A percentile compares a stretch with the other conserved stretches of the same genome.
These are phyloP conservation scores for Drosophila silvestris DNA, from an alignment of 2,888 invertebrate genomes.

Conservation along the genomic window DNA sequence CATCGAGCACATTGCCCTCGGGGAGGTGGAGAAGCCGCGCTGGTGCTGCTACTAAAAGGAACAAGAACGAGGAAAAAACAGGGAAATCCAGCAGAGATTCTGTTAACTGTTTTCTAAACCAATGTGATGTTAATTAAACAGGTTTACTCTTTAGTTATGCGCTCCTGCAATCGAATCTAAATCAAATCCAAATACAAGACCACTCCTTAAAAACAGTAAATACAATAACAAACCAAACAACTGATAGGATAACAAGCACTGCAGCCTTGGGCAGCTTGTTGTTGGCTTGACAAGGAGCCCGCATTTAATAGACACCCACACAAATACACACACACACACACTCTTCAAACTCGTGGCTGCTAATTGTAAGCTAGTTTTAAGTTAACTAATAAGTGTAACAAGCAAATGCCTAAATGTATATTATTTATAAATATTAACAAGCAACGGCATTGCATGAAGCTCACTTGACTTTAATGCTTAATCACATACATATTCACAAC, in stretches of 20 bases:
- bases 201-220: slow-evolving; percentile 10
- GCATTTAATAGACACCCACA: slow-evolving; percentile 3
- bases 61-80: background rate
- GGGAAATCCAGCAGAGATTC: background rate
- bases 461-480: slow-evolving; percentile 48
- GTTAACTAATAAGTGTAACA: slow-evolving; percentile 41
- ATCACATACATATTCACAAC: slow-evolving; percentile 22
- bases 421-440: slow-evolving; percentile 58
- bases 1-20: slow-evolving; percentile 89
- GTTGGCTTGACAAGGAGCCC: slow-evolving; percentile 4
- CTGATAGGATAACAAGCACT: slow-evolving; percentile 39
- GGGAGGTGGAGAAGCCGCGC: slow-evolving; percentile 87
- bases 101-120: slow-evolving; percentile 27
- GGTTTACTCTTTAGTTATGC: slow-evolving; percentile 52
- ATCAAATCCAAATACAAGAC: slow-evolving; percentile 42
- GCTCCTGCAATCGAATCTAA: slow-evolving; percentile 42
- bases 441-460: slow-evolving; percentile 53
- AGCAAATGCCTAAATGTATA: slow-evolving; percentile 59
- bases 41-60: slow-evolving; percentile 87
- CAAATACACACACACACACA: background rate
- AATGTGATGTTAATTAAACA: slow-evolving; percentile 70
- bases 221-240: slow-evolving; percentile 17
- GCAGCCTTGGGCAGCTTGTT: slow-evolving; percentile 2
- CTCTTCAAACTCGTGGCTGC: slow-evolving; percentile 20
- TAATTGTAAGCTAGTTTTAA: slow-evolving; percentile 50